These are phyloP conservation scores for Lasioglossum vierecki DNA, from an alignment of 2,888 invertebrate genomes.

Conservation along the genomic window DNA sequence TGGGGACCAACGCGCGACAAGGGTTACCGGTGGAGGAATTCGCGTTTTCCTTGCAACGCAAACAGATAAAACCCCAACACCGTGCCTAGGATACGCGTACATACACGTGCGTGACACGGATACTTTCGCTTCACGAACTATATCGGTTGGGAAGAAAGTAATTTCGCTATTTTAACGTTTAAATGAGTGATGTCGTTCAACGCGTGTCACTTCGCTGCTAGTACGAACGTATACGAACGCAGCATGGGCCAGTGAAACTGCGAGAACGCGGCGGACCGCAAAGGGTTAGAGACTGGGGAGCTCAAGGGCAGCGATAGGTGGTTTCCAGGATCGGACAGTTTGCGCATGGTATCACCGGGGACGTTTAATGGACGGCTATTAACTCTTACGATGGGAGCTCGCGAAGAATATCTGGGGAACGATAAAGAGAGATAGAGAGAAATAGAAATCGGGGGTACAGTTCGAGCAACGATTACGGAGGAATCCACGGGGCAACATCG, in stretches of 20 bases:
- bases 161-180: too few relatives aligned
- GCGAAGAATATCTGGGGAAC: not conserved
- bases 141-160: not conserved
- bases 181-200: not conserved
- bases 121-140: conserved; percentile 12
- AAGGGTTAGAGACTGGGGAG: conserved; percentile 7
- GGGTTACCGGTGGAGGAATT: conserved; percentile 35
- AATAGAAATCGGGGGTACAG: not conserved
- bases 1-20: not conserved
- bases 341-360: conserved; percentile 4
- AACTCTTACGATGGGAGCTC: not conserved
- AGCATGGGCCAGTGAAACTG: not conserved
- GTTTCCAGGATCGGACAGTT: not conserved
- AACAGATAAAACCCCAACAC: not conserved
- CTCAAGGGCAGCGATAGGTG: not conserved
- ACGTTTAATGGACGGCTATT: conserved; percentile 22
- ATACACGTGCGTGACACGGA: conserved; percentile 23
- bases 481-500: conserved; percentile 1
- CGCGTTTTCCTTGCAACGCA: not conserved
- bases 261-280: not conserved
- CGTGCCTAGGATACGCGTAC: not conserved
- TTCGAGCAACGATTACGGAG: not conserved
- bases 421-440: not conserved
- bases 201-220: not conserved
- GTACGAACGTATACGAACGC: not conserved